Evolutionary conservation across 2,797 vertebrate species (phyloP).

Genomic region (Sandelia bainsii): DNA sequence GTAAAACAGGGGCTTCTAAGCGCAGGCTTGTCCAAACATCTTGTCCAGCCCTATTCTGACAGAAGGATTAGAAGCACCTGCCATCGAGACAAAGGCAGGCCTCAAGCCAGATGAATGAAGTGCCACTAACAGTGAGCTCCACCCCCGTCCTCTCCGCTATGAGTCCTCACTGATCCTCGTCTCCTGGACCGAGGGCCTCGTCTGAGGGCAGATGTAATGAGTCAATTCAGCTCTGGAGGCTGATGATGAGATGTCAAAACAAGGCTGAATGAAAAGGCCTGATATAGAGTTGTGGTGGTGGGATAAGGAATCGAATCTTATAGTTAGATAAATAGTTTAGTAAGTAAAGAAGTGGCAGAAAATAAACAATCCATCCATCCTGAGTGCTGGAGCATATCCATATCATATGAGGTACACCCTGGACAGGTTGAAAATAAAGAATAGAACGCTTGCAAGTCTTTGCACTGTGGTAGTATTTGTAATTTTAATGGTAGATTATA

Average conservation of each 20-base stretch:
- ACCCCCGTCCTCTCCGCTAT: constrained; percentile 3
- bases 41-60: constrained; percentile 71
- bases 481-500: too few species aligned
- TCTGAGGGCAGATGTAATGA: constrained; percentile 35
- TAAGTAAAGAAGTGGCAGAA: background rate
- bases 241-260: background rate
- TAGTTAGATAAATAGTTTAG: background rate
- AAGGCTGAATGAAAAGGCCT: background rate
- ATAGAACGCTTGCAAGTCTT: too few species aligned
- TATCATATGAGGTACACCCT: too few species aligned
- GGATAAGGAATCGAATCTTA: background rate
- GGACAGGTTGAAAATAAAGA: too few species aligned
- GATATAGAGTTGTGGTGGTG: too few species aligned
- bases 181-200: constrained; percentile 1
- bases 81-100: constrained; percentile 72
- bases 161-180: constrained; percentile 14
- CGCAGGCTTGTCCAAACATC: constrained; percentile 76
- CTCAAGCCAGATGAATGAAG: constrained; percentile 71
- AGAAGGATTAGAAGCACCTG: constrained; percentile 81
- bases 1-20: constrained; percentile 55
- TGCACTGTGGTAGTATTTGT: too few species aligned
- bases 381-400: too few species aligned
- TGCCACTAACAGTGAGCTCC: constrained; percentile 48
- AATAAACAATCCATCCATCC: too few species aligned
- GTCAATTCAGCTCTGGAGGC: constrained; percentile 41